phyloP scores from a whole-genome alignment of 2,113 vertebrate genomes.

The Oriolus oriolus region DNA sequence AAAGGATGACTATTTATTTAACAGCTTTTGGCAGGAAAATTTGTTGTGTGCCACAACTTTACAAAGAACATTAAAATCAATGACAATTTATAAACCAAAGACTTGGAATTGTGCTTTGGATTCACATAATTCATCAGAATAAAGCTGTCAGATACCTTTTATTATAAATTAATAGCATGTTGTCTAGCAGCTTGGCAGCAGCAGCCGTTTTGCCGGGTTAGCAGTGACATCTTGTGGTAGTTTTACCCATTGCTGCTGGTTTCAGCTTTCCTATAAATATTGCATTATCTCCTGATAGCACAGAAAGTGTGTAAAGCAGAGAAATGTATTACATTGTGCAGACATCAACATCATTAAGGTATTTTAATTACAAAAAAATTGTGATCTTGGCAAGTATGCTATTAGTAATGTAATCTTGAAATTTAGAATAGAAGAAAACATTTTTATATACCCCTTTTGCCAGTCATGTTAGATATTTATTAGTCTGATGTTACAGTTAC shows the following conservation, averaged over 20 bases:
- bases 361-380: neutral
- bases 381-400: neutral
- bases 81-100: constrained; percentile 82
- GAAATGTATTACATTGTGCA: neutral
- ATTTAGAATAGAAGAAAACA: neutral
- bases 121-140: constrained; percentile 82
- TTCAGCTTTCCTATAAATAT: neutral
- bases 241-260: neutral
- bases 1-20: constrained; percentile 78
- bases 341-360: neutral
- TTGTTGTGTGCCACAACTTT: constrained; percentile 81
- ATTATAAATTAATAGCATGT: constrained; percentile 75
- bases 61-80: constrained; percentile 85
- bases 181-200: neutral
- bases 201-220: constrained; percentile 62
- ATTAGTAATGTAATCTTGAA: neutral
- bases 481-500: neutral
- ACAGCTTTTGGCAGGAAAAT: constrained; percentile 81
- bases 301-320: neutral
- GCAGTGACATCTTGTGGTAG: constrained; percentile 76
- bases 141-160: constrained; percentile 82
- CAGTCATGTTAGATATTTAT: neutral
- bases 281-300: neutral
- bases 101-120: constrained; percentile 76
- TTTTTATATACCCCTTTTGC: neutral